phyloP scores from a whole-genome alignment of 2,113 vertebrate genomes.

The Corythornis madagascariensis region DNA sequence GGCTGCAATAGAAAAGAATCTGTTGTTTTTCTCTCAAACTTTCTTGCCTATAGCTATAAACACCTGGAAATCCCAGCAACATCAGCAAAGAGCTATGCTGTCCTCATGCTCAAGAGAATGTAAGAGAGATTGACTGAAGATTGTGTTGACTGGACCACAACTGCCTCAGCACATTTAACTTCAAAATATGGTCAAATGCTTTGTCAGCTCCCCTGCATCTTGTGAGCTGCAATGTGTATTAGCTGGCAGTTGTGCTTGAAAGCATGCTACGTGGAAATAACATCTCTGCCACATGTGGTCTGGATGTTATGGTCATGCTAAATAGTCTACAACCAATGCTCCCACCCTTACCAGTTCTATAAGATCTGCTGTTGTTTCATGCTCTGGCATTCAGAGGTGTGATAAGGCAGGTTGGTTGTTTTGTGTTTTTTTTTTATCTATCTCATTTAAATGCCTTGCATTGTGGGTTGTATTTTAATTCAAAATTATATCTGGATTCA shows the following conservation, averaged over 20 bases:
- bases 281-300: not conserved
- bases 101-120: not conserved
- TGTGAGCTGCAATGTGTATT: not conserved
- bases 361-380: not conserved
- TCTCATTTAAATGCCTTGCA: not conserved
- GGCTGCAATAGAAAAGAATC: not conserved
- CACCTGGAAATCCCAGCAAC: not conserved
- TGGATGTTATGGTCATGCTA: not conserved
- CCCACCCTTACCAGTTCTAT: not conserved
- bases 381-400: not conserved
- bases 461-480: not conserved
- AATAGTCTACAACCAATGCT: not conserved
- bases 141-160: not conserved
- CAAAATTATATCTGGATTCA: not conserved
- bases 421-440: not conserved
- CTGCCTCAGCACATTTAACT: not conserved
- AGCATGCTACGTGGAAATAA: not conserved
- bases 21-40: not conserved
- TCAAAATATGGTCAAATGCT: not conserved
- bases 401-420: not conserved
- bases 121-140: not conserved
- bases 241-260: not conserved
- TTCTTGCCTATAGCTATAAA: not conserved
- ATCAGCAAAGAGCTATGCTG: not conserved
- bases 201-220: not conserved